Conservation (phyloP, 2,888 invertebrate species). For the Athetis lepigone region DNA sequence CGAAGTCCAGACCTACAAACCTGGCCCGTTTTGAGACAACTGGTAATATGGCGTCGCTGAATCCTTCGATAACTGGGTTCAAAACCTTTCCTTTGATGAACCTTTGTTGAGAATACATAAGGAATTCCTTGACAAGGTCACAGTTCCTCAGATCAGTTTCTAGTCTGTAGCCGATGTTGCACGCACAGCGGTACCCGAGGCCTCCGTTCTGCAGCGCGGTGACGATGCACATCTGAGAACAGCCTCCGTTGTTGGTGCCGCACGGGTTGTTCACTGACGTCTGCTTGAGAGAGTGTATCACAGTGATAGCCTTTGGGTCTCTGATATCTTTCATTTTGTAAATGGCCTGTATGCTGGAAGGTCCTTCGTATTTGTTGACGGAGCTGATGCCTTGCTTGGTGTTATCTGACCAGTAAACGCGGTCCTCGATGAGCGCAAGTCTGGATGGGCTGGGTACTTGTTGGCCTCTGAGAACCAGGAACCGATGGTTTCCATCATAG, state of each 20-base stretch:
- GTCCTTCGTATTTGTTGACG: constrained; percentile 96
- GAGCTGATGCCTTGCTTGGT: constrained; percentile 97
- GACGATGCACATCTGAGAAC: constrained; percentile 98
- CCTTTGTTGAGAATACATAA: constrained; percentile 98
- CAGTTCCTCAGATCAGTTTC: constrained; percentile 94
- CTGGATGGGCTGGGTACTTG: constrained; percentile 96
- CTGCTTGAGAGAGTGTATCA: constrained; percentile 95
- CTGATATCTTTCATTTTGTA: constrained; percentile 95
- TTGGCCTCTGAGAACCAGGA: constrained; percentile 95
- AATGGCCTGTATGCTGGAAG: constrained; percentile 94
- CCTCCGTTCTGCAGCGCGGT: constrained; percentile 94
- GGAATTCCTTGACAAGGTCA: constrained; percentile 95
- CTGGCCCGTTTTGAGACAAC: constrained; percentile 97
- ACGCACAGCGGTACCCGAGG: constrained; percentile 97
- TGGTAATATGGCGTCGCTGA: constrained; percentile 98
- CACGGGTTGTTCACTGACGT: constrained; percentile 95
- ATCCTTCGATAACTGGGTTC: constrained; percentile 96
- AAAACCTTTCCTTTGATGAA: constrained; percentile 98
- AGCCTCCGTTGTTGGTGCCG: constrained; percentile 96
- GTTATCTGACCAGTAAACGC: constrained; percentile 97
- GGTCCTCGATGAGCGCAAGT: constrained; percentile 95
- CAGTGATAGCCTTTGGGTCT: constrained; percentile 96
- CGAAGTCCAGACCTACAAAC: constrained; percentile 98
- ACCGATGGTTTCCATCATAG: constrained; percentile 96
- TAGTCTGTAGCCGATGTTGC: constrained; percentile 96